These are phyloP conservation scores for Lasioglossum villosulum DNA, from an alignment of 2,888 invertebrate genomes.

Conservation along the genomic window DNA sequence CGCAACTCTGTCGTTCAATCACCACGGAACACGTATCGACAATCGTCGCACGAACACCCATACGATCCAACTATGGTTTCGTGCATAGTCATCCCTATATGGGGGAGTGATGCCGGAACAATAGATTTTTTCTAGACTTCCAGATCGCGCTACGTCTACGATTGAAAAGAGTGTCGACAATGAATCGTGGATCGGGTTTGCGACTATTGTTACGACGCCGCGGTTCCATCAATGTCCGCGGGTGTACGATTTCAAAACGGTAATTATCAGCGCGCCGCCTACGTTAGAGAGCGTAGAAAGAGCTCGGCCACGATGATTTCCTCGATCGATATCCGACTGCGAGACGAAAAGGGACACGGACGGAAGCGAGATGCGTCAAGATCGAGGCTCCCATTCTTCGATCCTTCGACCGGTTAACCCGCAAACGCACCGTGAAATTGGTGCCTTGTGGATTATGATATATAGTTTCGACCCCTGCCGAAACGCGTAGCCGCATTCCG, in stretches of 20 bases:
- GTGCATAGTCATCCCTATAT: slow-evolving; percentile 50
- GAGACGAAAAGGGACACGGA: slow-evolving; percentile 22
- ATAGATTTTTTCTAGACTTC: slow-evolving; percentile 48
- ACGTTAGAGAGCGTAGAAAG: slow-evolving; percentile 55
- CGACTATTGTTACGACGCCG: slow-evolving; percentile 65
- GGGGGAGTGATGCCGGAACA: slow-evolving; percentile 36
- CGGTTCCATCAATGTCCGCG: slow-evolving; percentile 41
- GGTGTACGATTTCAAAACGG: slow-evolving; percentile 70
- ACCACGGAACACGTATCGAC: background rate
- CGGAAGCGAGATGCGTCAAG: slow-evolving; percentile 52
- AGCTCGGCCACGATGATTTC: slow-evolving; percentile 52
- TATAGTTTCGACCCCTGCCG: slow-evolving; percentile 24
- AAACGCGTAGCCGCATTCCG: slow-evolving; percentile 14
- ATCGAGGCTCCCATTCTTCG: slow-evolving; percentile 38
- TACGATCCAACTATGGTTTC: slow-evolving; percentile 22
- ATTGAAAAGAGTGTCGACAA: slow-evolving; percentile 63
- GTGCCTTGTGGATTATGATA: slow-evolving; percentile 31
- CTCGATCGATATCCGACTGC: slow-evolving; percentile 54
- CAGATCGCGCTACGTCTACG: slow-evolving; percentile 32
- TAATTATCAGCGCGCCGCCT: slow-evolving; percentile 71
- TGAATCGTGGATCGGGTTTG: slow-evolving; percentile 65
- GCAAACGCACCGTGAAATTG: slow-evolving; percentile 59
- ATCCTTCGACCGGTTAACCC: slow-evolving; percentile 27
- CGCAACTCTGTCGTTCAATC: slow-evolving; percentile 21
- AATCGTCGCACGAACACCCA: slow-evolving; percentile 16